Base-by-base conservation (phyloP, 2,113 vertebrate genomes). In the Camelus dromedarius region DNA sequence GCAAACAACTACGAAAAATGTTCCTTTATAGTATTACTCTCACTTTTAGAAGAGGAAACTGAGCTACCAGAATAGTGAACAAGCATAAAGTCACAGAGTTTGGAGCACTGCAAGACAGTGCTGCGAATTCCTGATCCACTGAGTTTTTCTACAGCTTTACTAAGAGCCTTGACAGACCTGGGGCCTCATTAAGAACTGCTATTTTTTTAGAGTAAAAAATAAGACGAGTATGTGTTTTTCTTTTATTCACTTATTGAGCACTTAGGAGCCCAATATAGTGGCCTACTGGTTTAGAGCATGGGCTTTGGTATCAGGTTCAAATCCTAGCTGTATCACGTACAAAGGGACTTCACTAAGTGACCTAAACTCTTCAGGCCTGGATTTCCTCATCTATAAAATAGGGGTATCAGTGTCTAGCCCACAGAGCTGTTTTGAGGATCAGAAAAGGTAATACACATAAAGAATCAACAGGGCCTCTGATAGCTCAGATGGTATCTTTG, bases 181-280 rank as follows among this genome's bases (percentile, higher is more conserved):
- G 7, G 58, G 19, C 48, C 30, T 80, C 79, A 5, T 84, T 84
- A 50, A 46, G 91, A 92, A 42, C 50, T 42, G 38, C 66, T 30
- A 10, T 84, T 24, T 20, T 91, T 88, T 89, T 11, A 91, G 69
- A 24, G 50, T 38, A 42, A 89, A 93, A 93, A 85, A 64, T 42
- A 83, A 95, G 66, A 46, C 10, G 3, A 69, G 8, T 64, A 10
- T 35, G 26, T 66, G 10, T 46, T 88, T 91, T 93, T 56, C 48
- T n/a, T 95, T 64, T 67, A 28, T 92, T 91, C 48, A 50, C 52
- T 50, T 48, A 2, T 10, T 16, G 56, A 69, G 35, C 62, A 60
- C 77, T 60, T 62, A 79, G n/a, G 50, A 20, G 52, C 20, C 12
- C 83, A 19, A 14, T 16, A 20, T 28, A 64, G 46, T 28, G 15